Evolutionary conservation across 2,888 invertebrate species (phyloP).

Genomic region (Leucozona laternaria): DNA sequence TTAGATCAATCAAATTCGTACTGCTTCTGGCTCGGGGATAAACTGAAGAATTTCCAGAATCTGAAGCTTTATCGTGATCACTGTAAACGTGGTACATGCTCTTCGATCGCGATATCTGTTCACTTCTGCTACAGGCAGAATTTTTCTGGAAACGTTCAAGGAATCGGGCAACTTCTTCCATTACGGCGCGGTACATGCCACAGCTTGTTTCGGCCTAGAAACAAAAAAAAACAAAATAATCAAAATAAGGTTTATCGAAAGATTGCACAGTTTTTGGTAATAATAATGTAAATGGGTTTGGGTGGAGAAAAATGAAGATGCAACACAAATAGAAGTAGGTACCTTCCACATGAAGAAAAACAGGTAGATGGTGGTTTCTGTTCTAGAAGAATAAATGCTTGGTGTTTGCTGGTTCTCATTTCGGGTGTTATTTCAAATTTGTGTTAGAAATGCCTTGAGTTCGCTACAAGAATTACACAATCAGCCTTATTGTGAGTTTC

Average conservation of each 20-base stretch:
- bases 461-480: no score
- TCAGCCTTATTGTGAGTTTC: no score
- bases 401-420: background rate
- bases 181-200: constrained; percentile 88
- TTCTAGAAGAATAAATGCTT: background rate
- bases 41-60: constrained; percentile 71
- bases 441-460: no score
- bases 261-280: background rate
- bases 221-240: background rate
- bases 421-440: background rate
- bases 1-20: constrained; percentile 80
- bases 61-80: constrained; percentile 75
- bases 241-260: background rate
- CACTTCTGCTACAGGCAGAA: constrained; percentile 76
- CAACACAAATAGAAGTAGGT: no score
- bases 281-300: background rate
- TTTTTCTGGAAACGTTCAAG: constrained; percentile 85
- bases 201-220: constrained; percentile 87
- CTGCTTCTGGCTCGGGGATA: constrained; percentile 82
- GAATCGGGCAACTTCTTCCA: constrained; percentile 88
- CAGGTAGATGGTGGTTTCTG: background rate
- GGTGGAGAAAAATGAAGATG: no score
- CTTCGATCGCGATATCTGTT: constrained; percentile 83
- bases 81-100: constrained; percentile 82
- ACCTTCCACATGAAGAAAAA: no score